Evolutionary conservation across 2,888 invertebrate genomes (phyloP), one percentile per base, ranked within the genome.

Genomic region (Lamproptera curius): DNA sequence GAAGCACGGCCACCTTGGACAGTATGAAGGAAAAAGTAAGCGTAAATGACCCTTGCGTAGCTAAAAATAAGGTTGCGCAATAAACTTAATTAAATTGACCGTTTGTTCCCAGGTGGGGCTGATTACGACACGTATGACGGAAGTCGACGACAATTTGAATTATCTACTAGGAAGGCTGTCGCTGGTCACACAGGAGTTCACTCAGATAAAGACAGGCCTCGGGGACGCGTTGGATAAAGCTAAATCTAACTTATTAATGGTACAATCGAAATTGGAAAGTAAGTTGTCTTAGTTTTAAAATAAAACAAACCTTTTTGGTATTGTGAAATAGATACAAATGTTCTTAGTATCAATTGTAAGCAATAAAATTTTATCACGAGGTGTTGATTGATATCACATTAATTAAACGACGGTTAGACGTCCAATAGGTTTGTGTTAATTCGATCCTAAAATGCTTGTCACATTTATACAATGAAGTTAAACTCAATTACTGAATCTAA

Each of bases 141-240:
- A 94, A 67, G 92, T 96, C 17, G 94, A 94, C 56, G 92, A 92
- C 43, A 94, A 96, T 73, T 85, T 97, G 52, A 96, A 97, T 76
- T 95, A 91, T 68, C 87, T 95, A 37, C 77, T 96, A 51, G 96
- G 96, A 4, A 88, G 93, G 46, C 78, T 96, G 48, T 93, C 94
- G 0, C 79, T 96, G 5, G 94, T 95, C 23, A 94, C 95, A 1
- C 94, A 94, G 59, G 96, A 97, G 74, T 96, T 96, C 77, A 93
- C 92, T 65, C 91, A 91, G 64, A 95, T 96, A 55, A 95, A 95
- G 70, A 81, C 87, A 0, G 94, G 94, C 0, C 84, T 96, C 0
- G 92, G 93, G 0, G 89, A 91, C 10, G 93, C 94, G 0, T 71
- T 96, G 44, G 92, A 93, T 56, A 90, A 93, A 59, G 90, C 94